phyloP scores from a whole-genome alignment of 2,888 invertebrate genomes.

The Tetropium fuscum region DNA sequence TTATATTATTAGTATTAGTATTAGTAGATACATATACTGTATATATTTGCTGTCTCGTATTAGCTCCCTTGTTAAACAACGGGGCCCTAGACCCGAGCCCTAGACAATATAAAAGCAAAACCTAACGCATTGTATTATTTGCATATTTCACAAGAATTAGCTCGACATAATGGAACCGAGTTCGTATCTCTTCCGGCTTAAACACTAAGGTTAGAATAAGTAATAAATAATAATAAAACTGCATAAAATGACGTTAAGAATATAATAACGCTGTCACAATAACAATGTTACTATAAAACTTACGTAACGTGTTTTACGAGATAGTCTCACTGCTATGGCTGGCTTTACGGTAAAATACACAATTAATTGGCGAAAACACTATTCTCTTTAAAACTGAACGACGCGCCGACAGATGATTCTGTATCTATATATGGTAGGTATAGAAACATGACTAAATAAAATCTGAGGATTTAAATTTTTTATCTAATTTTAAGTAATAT shows the following conservation, averaged over 20 bases:
- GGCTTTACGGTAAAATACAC: neutral
- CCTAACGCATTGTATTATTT: neutral
- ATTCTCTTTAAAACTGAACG: neutral
- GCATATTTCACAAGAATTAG: neutral
- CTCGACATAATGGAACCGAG: neutral
- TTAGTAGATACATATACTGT: too few relatives aligned
- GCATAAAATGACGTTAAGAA: constrained; percentile 13
- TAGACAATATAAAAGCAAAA: too few relatives aligned
- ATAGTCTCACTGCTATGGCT: neutral
- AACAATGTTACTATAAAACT: constrained; percentile 3
- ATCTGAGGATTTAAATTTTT: constrained; percentile 3
- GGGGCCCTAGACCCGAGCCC: too few relatives aligned
- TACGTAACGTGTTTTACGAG: constrained; percentile 20
- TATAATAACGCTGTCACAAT: neutral
- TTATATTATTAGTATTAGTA: too few relatives aligned
- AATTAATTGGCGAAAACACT: neutral
- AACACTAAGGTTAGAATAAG: constrained; percentile 11
- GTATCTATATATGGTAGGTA: too few relatives aligned
- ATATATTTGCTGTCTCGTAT: too few relatives aligned
- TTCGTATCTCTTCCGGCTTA: constrained; percentile 16
- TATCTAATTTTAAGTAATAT: constrained; percentile 21
- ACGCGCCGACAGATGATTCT: constrained; percentile 12
- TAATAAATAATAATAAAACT: constrained; percentile 18
- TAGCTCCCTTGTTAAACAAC: too few relatives aligned
- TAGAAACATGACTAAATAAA: constrained; percentile 4